These are phyloP conservation scores for Brachypalpus laphriformis DNA, from an alignment of 2,888 invertebrate genomes.

Conservation along the genomic window DNA sequence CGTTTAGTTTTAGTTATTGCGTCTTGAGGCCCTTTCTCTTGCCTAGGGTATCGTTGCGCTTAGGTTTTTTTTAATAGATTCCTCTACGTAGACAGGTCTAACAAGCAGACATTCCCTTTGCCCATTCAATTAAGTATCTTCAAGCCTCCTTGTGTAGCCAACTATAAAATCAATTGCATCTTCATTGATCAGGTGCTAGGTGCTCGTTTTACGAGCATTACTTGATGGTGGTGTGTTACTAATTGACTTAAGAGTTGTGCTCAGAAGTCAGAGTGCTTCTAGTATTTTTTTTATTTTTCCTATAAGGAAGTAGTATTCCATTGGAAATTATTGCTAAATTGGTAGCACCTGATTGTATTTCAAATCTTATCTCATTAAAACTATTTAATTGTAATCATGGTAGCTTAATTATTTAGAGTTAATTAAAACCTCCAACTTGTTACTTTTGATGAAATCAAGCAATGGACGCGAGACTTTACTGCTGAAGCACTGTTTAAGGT, in stretches of 20 bases:
- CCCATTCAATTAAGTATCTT: neutral
- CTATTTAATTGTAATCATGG: no score
- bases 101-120: neutral
- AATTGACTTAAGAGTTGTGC: neutral
- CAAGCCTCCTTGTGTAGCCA: neutral
- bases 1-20: neutral
- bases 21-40: neutral
- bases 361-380: no score
- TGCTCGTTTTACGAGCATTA: neutral
- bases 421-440: no score
- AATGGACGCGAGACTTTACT: neutral
- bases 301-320: neutral
- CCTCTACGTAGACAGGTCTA: neutral
- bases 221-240: constrained; percentile 4
- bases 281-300: no score
- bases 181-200: constrained; percentile 19
- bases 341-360: neutral
- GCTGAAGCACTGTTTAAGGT: neutral
- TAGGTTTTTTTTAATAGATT: no score
- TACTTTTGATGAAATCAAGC: no score
- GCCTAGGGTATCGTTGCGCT: neutral
- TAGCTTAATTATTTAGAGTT: no score
- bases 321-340: neutral
- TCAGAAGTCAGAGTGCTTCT: neutral
- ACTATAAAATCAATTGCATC: constrained; percentile 3